Evolutionary conservation across 1,140 invertebrate species (phyloP).

Genomic region (Brachionus manjavacas): DNA sequence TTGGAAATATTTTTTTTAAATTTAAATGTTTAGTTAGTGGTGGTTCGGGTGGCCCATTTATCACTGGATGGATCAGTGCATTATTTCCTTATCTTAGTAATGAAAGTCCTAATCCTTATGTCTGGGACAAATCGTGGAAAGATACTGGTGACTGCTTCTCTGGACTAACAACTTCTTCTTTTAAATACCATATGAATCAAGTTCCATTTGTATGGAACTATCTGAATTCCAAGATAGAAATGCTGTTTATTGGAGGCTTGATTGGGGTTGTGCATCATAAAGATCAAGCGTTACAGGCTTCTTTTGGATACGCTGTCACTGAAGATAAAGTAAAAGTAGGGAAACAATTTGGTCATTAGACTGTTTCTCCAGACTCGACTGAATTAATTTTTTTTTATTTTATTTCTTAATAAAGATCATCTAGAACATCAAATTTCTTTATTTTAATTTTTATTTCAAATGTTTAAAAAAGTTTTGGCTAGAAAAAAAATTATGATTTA

Average conservation of each 20-base stretch:
- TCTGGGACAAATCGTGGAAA: slow-evolving; percentile 2
- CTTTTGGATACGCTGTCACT: slow-evolving; percentile 26
- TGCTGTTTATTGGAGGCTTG: slow-evolving; percentile 28
- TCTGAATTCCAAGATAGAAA: not conserved
- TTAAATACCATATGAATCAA: slow-evolving; percentile 39
- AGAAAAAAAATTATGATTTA: slow-evolving; percentile 22
- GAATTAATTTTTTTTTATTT: not conserved
- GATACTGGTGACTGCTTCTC: not conserved
- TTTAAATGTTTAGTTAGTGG: not conserved
- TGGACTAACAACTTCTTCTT: slow-evolving; percentile 6
- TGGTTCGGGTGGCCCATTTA: slow-evolving; percentile 30
- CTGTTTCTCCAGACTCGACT: not conserved
- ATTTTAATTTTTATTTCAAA: not conserved
- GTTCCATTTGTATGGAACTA: slow-evolving; percentile 41
- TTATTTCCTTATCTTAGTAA: slow-evolving; percentile 7
- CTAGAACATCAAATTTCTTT: not conserved
- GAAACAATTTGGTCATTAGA: not conserved
- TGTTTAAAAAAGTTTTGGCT: not conserved
- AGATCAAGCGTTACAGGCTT: not conserved
- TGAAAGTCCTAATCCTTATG: not conserved
- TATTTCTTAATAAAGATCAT: not conserved
- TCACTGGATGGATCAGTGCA: slow-evolving; percentile 28
- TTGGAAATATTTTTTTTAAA: not conserved
- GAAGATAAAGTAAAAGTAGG: not conserved
- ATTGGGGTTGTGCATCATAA: not conserved